Conservation (phyloP, 1,140 invertebrate species). For the Hylaeus volcanicus region DNA sequence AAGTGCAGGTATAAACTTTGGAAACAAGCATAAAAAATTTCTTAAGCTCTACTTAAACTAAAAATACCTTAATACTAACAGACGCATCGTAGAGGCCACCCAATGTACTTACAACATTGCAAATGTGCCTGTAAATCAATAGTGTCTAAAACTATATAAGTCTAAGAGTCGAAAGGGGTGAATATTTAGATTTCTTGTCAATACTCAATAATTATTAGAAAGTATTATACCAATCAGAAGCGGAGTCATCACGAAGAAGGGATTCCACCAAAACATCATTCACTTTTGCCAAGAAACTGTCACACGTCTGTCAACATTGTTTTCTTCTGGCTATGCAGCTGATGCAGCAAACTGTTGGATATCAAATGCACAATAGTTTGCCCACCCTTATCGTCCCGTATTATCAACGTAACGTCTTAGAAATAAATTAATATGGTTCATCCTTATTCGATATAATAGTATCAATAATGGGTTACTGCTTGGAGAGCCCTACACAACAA, state of each 20-base stretch:
- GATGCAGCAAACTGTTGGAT: conserved; percentile 79
- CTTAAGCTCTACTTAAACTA: conserved; percentile 67
- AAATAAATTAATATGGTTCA: conserved; percentile 68
- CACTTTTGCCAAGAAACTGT: conserved; percentile 69
- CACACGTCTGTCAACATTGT: conserved; percentile 69
- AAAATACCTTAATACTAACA: conserved; percentile 65
- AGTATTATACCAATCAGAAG: conserved; percentile 76
- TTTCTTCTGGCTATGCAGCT: conserved; percentile 70
- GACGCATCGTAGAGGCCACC: conserved; percentile 70
- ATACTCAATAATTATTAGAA: conserved; percentile 70
- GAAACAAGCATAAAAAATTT: conserved; percentile 68
- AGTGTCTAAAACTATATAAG: conserved; percentile 64
- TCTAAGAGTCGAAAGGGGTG: conserved; percentile 64
- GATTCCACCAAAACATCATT: conserved; percentile 72
- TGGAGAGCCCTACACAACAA: conserved; percentile 41
- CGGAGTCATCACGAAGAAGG: conserved; percentile 73
- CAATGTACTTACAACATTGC: conserved; percentile 80
- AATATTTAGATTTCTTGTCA: conserved; percentile 67
- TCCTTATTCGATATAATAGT: conserved; percentile 59
- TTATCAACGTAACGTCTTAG: conserved; percentile 66
- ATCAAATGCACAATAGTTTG: conserved; percentile 78
- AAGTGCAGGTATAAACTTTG: conserved; percentile 75
- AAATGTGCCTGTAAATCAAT: conserved; percentile 72
- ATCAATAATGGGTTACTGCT: conserved; percentile 66
- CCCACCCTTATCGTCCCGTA: conserved; percentile 68